These are phyloP conservation scores for Drosophila kokeensis DNA, from an alignment of 2,888 invertebrate species.

Conservation along the genomic window DNA sequence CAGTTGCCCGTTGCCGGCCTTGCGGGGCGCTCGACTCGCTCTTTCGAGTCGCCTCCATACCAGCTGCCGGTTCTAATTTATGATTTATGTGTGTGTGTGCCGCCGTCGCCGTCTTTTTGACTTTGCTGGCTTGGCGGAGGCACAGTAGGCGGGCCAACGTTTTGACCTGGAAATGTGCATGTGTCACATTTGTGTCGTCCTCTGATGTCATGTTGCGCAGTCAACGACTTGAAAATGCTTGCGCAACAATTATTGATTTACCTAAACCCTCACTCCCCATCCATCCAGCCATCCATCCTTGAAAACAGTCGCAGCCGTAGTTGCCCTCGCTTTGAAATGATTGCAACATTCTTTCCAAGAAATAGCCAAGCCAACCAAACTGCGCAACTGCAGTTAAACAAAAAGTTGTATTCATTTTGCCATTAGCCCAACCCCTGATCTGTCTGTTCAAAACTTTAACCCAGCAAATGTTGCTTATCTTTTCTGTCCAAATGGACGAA, in stretches of 20 bases:
- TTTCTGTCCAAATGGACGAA: constrained; percentile 36
- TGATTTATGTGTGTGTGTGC: constrained; percentile 62
- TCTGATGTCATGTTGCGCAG: constrained; percentile 63
- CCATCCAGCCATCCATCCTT: background rate
- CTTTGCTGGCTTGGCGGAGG: constrained; percentile 24
- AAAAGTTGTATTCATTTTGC: constrained; percentile 52
- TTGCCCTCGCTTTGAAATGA: constrained; percentile 23
- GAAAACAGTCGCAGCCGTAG: constrained; percentile 8
- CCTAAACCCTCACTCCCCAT: constrained; percentile 9
- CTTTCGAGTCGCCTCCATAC: constrained; percentile 37
- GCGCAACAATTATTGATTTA: constrained; percentile 69
- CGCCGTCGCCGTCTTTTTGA: constrained; percentile 22
- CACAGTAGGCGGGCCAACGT: constrained; percentile 66
- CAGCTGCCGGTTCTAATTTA: constrained; percentile 75
- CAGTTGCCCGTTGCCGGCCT: constrained; percentile 34
- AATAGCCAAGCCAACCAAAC: constrained; percentile 33
- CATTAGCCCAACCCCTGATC: constrained; percentile 4
- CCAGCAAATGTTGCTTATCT: constrained; percentile 60
- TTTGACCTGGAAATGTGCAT: constrained; percentile 70
- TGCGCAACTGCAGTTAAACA: constrained; percentile 55
- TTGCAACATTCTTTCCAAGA: constrained; percentile 68
- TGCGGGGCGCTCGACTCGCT: constrained; percentile 33
- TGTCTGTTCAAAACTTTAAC: constrained; percentile 2
- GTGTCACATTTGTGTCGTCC: constrained; percentile 40
- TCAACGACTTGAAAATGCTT: constrained; percentile 54